Percentiles rank a stretch among this genome's conserved stretches.
Conservation (phyloP, 2,888 invertebrate genomes). For the Cantharis lateralis region DNA sequence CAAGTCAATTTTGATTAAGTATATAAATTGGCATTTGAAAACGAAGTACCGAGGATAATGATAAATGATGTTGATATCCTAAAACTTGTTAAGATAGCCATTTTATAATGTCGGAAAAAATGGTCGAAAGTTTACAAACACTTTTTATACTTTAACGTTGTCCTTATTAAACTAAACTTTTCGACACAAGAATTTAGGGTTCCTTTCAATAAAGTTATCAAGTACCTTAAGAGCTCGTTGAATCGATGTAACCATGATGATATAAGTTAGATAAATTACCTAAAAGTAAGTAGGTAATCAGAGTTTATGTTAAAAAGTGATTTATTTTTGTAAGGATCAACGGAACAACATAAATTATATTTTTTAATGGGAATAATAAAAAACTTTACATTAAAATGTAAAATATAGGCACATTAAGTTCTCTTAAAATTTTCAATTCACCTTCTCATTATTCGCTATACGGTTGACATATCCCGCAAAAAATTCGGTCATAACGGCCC, state of each 20-base stretch:
- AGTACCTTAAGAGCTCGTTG: background rate
- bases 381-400: background rate
- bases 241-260: background rate
- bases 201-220: constrained; percentile 5
- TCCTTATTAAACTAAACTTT: background rate
- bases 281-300: constrained; percentile 6
- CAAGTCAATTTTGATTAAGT: background rate
- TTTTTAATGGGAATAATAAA: background rate
- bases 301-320: background rate
- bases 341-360: constrained; percentile 1
- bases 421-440: background rate
- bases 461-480: background rate
- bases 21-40: background rate
- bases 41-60: background rate
- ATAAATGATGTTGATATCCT: background rate
- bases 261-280: constrained; percentile 6
- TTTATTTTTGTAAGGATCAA: background rate
- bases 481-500: background rate
- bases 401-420: background rate
- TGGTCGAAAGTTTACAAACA: background rate
- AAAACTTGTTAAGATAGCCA: background rate
- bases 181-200: background rate
- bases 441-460: background rate
- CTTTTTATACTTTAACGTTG: background rate
- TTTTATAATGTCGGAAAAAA: background rate